Base-by-base conservation (phyloP, 2,113 vertebrate species). In the Oryzias curvinotus region DNA sequence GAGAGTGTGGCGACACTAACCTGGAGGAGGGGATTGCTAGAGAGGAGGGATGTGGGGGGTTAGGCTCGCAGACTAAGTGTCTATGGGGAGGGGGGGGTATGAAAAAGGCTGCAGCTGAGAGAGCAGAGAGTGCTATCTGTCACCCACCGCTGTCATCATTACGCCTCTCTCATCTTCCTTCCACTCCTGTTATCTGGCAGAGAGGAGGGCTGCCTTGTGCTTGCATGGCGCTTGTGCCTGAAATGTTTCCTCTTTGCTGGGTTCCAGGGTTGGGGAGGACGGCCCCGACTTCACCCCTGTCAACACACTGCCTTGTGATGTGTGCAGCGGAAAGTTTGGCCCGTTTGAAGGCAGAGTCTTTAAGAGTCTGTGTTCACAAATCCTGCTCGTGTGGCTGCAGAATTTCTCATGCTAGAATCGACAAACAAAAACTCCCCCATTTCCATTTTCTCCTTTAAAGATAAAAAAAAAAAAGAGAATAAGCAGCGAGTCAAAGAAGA, bases 171-270 rank as follows among this genome's bases (percentile, higher is more conserved):
- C 78, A 74, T 72, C 62, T 68, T 69, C 64, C 67, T 65, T 51
- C 68, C 21, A 19, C 64, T 57, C 41, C 63, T 77, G 76, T 83
- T 82, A 82, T 85, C 81, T 73, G 53, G 3, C 57, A 36, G 28
- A 81, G 69, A 71, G 60, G 68, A 72, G 60, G 71, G 63, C 55
- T 68, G 59, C 80, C 78, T 73, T 69, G 77, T 73, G 79, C 59
- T 48, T 44, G 72, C 48, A 47, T 58, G 62, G 53, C 65, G 50
- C 58, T 59, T 74, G 63, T 30, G 46, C 80, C 67, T 70, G 14
- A 61, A 78, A 66, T 63, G 73, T 75, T 80, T 77, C 68, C 68
- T 60, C 48, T 73, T 73, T 59, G 63, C 54, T 1, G 44, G 60
- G 65, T 52, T 23, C 46, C 63, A 51, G 71, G 61, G 80, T 73